Evolutionary conservation across 2,113 vertebrate species (phyloP).

Genomic region (Tragelaphus scriptus): DNA sequence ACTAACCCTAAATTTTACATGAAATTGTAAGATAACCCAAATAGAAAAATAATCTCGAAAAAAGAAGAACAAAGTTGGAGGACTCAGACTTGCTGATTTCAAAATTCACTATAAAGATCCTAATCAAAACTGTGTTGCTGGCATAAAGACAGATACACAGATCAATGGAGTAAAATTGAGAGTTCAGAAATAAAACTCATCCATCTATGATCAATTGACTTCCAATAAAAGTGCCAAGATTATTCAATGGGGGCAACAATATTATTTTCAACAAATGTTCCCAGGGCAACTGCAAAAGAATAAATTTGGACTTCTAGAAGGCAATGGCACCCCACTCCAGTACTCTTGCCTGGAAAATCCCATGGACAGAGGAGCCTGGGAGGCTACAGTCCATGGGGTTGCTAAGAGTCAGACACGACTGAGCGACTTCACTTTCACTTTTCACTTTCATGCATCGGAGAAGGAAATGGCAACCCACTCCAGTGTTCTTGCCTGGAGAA

Average conservation of each 20-base stretch:
- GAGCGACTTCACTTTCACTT: no score
- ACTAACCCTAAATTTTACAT: not conserved
- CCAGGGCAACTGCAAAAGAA: not conserved
- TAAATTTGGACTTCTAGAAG: not conserved
- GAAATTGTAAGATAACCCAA: not conserved
- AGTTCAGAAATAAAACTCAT: not conserved
- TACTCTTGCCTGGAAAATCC: no score
- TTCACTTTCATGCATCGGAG: no score
- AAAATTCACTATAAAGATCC: not conserved
- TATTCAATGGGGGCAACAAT: not conserved
- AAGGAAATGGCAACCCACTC: no score
- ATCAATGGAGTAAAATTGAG: not conserved
- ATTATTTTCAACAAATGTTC: not conserved
- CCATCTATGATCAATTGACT: not conserved
- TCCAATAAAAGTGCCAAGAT: not conserved
- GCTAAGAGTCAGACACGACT: no score
- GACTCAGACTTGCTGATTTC: not conserved
- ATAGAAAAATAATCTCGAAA: not conserved
- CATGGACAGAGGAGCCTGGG: no score
- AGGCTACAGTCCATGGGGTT: no score
- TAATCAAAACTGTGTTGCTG: not conserved
- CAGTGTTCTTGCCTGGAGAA: no score
- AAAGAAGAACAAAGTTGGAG: not conserved
- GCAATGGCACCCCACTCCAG: no score
- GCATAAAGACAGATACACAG: not conserved